Evolutionary conservation across 1,140 invertebrate species (phyloP).

Genomic region (Pseudomyrmex gracilis): DNA sequence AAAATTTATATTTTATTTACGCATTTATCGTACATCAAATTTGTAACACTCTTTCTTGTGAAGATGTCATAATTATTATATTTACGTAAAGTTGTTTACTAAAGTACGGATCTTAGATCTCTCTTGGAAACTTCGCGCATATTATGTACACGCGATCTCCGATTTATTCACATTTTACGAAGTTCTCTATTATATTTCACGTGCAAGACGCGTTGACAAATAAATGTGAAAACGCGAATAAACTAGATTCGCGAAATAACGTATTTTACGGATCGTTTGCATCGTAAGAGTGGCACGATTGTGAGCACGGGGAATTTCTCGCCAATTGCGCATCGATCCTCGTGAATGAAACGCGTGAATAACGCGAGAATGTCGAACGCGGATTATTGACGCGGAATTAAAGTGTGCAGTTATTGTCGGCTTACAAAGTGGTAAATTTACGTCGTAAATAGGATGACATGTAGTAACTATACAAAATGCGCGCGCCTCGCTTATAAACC

Average conservation of each 20-base stretch:
- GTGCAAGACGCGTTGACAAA: neutral
- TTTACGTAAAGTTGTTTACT: too few relatives aligned
- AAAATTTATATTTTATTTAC: neutral
- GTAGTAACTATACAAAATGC: slow-evolving; percentile 46
- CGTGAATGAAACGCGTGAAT: slow-evolving; percentile 30
- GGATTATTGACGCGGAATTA: slow-evolving; percentile 30
- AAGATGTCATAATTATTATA: neutral
- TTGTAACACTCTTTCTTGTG: neutral
- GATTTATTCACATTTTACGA: neutral
- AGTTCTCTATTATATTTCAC: neutral
- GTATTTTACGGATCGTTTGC: neutral
- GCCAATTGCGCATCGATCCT: neutral
- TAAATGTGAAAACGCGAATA: neutral
- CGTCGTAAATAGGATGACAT: slow-evolving; percentile 48
- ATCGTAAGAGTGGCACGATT: neutral
- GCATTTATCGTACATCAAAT: neutral
- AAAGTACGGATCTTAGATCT: neutral
- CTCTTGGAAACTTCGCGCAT: neutral
- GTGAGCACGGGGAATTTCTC: neutral
- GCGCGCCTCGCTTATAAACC: slow-evolving; percentile 14
- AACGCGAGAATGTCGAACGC: slow-evolving; percentile 32
- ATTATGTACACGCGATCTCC: too few relatives aligned
- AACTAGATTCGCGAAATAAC: neutral
- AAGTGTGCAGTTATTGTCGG: slow-evolving; percentile 33
- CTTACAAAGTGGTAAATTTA: slow-evolving; percentile 37